Evolutionary conservation across 2,888 invertebrate species (phyloP), one percentile per base, ranked within the genome.

Genomic region (Polymixis flavicincta): DNA sequence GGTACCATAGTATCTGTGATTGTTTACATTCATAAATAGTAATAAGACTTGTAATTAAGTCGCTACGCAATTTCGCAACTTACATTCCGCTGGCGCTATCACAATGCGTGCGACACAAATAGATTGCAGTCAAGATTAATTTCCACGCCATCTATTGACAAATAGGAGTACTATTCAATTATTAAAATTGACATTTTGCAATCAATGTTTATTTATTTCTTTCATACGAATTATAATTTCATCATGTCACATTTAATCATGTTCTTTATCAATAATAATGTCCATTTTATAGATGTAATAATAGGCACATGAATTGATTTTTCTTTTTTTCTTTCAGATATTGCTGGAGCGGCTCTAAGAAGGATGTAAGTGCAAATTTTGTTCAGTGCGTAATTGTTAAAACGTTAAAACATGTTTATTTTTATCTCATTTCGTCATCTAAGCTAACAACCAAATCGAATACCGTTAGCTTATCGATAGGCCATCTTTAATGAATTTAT

Each of bases 401-500:
- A 78, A 73, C 50, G 45, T 60, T 71, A 45, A 57, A 57, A 67
- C n/a, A n/a, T 79, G 67, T 69, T 80, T 67, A 61, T 74, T 86
- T 60, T 70, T 86, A 86, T 83, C 81, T 76, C 71, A 82, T 91
- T 89, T 88, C 87, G 64, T 85, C 81, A 90, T 87, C 78, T 82
- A 76, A 87, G 79, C 69, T 80, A 81, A 84, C 86, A 87, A 84
- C 83, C 86, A 82, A 76, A 70, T 66, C 80, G 74, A 87, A 89
- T 85, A 89, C 88, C 84, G 88, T 88, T 89, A 87, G 79, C 83
- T 91, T 92, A 93, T 92, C 93, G 74, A 83, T 92, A 91, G 92
- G 92, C 89, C 93, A 93, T 93, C 94, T 92, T 89, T 85, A 88
- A 86, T 87, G 78, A 88, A 88, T 90, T 90, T 88, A 89, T 78